Evolutionary conservation across 2,797 vertebrate species (phyloP), one percentile per base, ranked within the genome.

Genomic region (Hypotaenidia philippensis): DNA sequence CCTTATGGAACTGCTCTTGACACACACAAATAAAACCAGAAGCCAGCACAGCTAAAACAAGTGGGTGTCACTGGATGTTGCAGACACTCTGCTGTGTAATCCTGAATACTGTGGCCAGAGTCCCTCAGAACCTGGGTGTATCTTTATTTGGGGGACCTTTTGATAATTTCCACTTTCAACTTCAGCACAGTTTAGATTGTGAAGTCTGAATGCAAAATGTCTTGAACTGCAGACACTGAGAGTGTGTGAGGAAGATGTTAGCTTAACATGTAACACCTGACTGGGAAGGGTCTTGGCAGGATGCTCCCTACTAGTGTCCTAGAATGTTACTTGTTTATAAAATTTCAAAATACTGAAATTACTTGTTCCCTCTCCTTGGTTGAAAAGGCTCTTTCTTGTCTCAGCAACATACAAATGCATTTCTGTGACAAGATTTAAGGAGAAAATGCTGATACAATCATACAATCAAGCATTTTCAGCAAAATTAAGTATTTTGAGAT

Each of bases 301-400:
- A 32, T 64, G n/a, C 16, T 75, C 53, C 41, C 47, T 75, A 31
- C n/a, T 40, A 55, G 60, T 56, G 26, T 89, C 36, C 72, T 79
- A 70, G 45, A 57, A 40, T 53, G 22, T 87, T 69, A n/a, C n/a
- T 88, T 92, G 66, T 93, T 87, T 93, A 79, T 84, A 64, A 31
- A 77, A 11, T 79, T 93, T 68, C 41, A 75, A 89, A 94, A 61
- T 68, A 75, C 1, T 81, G 65, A 75, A 89, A 53, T 90, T 32
- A 60, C 38, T 90, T 44, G 75, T 40, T 93, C 68, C 18, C 25
- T 71, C n/a, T 13, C 4, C 34, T 75, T 21, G 10, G 19, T 17
- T 90, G 36, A 83, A 93, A 94, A 89, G 29, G 22, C 57, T 94
- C 53, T 13, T 91, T 93, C 66, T 93, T 66, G 23, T 93, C 79